Base-by-base conservation (phyloP, 2,888 invertebrate species). In the Polylopha cassiicola region DNA sequence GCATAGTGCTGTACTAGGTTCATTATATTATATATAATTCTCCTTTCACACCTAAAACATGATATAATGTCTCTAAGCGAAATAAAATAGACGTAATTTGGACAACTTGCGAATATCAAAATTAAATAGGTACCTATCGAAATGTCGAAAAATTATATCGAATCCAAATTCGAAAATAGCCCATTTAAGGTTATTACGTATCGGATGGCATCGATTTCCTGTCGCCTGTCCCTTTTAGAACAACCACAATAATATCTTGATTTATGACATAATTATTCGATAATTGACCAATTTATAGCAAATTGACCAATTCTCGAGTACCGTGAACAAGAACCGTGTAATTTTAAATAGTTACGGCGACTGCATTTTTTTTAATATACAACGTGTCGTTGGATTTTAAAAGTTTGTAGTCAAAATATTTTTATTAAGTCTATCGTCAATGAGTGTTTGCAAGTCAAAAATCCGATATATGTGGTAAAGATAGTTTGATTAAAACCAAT, bases 281-380 rank as follows among this genome's bases (percentile, higher is more conserved):
- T 73, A 78, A 81, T 76, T 79, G 79, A 53, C 48, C 73, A 73
- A 73, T 75, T 77, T 67, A 39, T 47, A 50, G 44, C 46, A 68
- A 71, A 74, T 72, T 74, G 64, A 49, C 55, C 64, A 67, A 68
- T 71, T 73, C 67, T 54, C 52, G 51, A 45, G 49, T 44, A 49
- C 55, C 44, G 51, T 51, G 58, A 67, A 64, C 61, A 50, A 61
- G 58, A 48, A 56, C 51, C 58, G 57, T 69, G 65, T 70, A 65
- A 73, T 72, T 65, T 68, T 63, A 69, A 73, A 68, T 69, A 64
- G 65, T 61, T 54, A 47, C 57, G 51, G 52, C 52, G 43, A 51
- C 49, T 57, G 27, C 37, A 32, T 4, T 15, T 42, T 26, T 36
- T 26, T 22, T n/a, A n/a, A n/a, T n/a, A n/a, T n/a, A n/a, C n/a